Evolutionary conservation across 2,797 vertebrate species (phyloP), one percentile per base, ranked within the genome.

Genomic region (Onychomys leucogaster): DNA sequence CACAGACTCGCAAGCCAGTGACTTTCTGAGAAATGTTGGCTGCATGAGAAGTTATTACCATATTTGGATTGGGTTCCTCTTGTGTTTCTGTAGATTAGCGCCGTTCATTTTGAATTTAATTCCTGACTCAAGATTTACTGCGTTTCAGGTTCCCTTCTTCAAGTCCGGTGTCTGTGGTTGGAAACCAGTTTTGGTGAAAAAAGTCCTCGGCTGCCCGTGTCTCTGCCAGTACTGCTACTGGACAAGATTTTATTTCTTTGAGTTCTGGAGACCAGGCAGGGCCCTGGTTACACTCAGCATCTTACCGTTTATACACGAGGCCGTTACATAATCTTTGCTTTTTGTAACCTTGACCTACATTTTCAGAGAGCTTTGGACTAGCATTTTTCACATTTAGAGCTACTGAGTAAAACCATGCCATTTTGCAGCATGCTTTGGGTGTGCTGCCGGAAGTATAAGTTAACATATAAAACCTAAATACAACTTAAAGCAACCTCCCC

Each of bases 21-120:
- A 63, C 46, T 96, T 95, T 95, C 91, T 67, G 49, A 63, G 78
- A 89, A 88, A 78, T 94, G 96, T 91, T 85, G 61, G 67, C 95
- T 96, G 63, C 90, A 43, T 78, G 90, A 93, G 80, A 91, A 59
- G 46, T 41, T 81, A 93, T 89, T 89, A 59, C 80, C 49, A 41
- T 91, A 61, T 87, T 89, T 94, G 83, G 78, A 16, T 84, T 90
- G 88, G 41, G n/a, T 91, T 93, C 76, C 71, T 32, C 81, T 87
- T 93, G 65, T 91, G 75, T 91, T 89, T 91, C 82, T 96, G 69
- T 59, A 95, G 91, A 88, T 92, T 76, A 83, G 12, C 41, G 32
- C 23, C 92, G 91, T 88, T 87, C 61, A 57, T 77, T 85, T 67
- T 87, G 86, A 88, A 88, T 88, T 73, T 37, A 29, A 16, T 75